Percentiles rank a stretch among this genome's conserved stretches.
Evolutionary conservation across 2,113 vertebrate species (phyloP).

Genomic region (Amblyornis subalaris): DNA sequence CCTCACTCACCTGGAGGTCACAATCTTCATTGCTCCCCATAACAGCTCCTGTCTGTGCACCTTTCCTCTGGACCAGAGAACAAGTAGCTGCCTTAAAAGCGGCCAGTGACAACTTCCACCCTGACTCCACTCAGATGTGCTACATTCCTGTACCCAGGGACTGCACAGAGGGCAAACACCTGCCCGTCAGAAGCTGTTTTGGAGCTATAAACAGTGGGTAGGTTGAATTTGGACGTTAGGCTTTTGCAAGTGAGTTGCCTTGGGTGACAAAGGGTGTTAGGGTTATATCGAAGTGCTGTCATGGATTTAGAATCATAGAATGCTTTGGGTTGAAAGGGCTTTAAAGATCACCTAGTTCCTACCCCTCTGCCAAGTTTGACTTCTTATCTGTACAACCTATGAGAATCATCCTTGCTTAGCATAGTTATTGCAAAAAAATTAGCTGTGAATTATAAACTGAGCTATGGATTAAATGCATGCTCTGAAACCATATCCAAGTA

Average conservation of each 20-base stretch:
- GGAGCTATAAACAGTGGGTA: rapidly evolving
- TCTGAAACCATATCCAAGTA: not conserved
- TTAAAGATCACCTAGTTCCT: not conserved
- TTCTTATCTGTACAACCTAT: not conserved
- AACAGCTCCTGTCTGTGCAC: not conserved
- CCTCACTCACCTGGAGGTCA: not conserved
- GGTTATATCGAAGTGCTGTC: not conserved
- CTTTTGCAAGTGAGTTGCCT: not conserved
- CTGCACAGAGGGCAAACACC: rapidly evolving
- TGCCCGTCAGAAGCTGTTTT: not conserved
- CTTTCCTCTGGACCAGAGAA: not conserved
- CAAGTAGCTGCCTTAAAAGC: not conserved
- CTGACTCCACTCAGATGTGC: not conserved
- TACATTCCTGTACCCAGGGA: not conserved
- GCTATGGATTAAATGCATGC: not conserved
- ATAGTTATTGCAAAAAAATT: not conserved
- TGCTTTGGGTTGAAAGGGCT: not conserved
- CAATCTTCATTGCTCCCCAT: rapidly evolving
- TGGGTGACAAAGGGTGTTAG: not conserved
- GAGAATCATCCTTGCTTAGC: not conserved
- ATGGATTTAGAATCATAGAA: not conserved
- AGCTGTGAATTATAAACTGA: not conserved
- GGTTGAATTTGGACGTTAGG: not conserved
- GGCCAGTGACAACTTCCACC: not conserved
- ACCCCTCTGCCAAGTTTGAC: not conserved